Evolutionary conservation across 2,797 vertebrate genomes (phyloP), one percentile per base, ranked within the genome.

Genomic region (Morus bassanus): DNA sequence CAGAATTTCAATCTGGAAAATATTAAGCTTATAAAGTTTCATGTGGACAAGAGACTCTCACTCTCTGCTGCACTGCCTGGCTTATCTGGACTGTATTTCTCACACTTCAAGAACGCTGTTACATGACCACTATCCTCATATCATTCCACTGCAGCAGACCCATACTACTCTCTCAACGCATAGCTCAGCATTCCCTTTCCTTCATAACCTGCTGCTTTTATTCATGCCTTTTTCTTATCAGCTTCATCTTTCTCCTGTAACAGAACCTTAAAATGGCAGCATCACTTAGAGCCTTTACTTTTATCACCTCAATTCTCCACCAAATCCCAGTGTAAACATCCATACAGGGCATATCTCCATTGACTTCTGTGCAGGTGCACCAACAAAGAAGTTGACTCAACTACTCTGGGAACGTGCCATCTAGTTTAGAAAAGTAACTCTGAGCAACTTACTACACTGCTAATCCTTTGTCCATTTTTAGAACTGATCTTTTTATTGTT

Each of bases 1-100:
- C 30, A 79, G 75, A 31, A 54, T 24, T 86, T 56, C 33, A 82
- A 89, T 82, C 92, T 96, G 92, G 93, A 94, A 96, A 92, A 92
- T 60, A 91, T 91, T 75, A 95, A 85, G 30, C 28, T 79, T 28
- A 5, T 54, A 5, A 86, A 51, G 50, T n/a, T 81, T 63, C 27
- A 2, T 13, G 31, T 37, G 77, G 63, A 69, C 24, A 82, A 69
- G 46, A 57, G 50, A 19, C 18, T 93, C 28, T 69, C 45, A 67
- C 18, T 33, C 57, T 39, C 54, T 88, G 80, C 74, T 79, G 88
- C 67, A 61, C 77, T 39, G 2, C 45, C 45, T 45, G 39, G 61
- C 79, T 91, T 75, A 69, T 84, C 90, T 87, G 81, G 37, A 13
- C 33, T 33, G 43, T 27, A 7, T 13, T 91, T 76, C 63, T 85